These are phyloP conservation scores for Chaunax sp. DNA, from an alignment of 2,797 vertebrate genomes.

Conservation along the genomic window DNA sequence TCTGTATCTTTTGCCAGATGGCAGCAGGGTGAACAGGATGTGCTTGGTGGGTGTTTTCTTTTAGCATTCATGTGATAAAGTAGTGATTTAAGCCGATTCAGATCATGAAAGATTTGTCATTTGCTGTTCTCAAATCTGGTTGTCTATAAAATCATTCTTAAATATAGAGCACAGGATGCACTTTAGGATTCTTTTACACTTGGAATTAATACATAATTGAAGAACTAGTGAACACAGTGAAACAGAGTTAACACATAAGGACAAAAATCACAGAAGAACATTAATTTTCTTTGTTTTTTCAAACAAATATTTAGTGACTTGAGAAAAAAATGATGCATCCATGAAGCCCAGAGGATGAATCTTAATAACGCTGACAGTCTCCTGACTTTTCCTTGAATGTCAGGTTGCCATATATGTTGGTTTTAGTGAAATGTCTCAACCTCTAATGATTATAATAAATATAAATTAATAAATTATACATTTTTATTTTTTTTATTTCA, in stretches of 20 bases:
- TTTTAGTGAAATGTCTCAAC: background rate
- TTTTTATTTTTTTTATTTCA: background rate
- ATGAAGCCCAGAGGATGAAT: background rate
- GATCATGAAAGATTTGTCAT: background rate
- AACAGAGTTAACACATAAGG: background rate
- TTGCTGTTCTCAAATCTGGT: background rate
- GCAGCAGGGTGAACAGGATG: too few relatives aligned
- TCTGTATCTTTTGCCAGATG: too few relatives aligned
- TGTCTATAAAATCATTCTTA: too few relatives aligned
- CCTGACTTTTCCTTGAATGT: background rate
- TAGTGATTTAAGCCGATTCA: background rate
- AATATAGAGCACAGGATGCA: too few relatives aligned
- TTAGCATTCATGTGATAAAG: background rate
- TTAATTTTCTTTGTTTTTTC: background rate
- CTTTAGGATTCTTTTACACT: too few relatives aligned
- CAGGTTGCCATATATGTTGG: background rate
- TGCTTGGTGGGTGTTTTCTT: too few relatives aligned
- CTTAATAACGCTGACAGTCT: background rate
- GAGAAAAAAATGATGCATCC: too few relatives aligned
- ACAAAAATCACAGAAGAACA: slow-evolving; percentile 3
- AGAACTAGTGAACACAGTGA: too few relatives aligned
- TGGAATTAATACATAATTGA: too few relatives aligned
- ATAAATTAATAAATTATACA: background rate
- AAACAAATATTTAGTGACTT: too few relatives aligned
- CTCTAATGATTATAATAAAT: background rate